Conservation (phyloP, 2,888 invertebrate species). For the Athripsodes cinereus region DNA sequence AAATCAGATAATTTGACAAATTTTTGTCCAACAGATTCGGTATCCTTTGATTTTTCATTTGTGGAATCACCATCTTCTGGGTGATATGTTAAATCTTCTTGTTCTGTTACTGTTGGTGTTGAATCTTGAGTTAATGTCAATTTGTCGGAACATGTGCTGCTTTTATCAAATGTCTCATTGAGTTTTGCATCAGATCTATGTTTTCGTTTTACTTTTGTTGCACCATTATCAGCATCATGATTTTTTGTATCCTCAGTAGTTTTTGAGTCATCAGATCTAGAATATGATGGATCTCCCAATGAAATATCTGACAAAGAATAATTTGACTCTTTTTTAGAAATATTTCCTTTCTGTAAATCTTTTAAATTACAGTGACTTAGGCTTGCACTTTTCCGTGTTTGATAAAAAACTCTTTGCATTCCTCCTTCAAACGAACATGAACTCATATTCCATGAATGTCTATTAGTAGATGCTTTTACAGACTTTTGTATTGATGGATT, state of each 20-base stretch:
- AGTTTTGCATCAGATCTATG: slow-evolving; percentile 11
- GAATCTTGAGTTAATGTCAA: slow-evolving; percentile 11
- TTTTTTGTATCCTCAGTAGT: slow-evolving; percentile 3
- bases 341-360: not conserved
- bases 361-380: slow-evolving; percentile 9
- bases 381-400: slow-evolving; percentile 12
- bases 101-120: slow-evolving; percentile 10
- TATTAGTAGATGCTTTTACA: not conserved
- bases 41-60: not conserved
- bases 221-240: slow-evolving; percentile 1
- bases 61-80: not conserved
- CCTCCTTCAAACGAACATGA: slow-evolving; percentile 5
- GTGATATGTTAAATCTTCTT: slow-evolving; percentile 15
- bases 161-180: slow-evolving; percentile 17
- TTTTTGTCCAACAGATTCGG: not conserved
- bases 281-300: slow-evolving; percentile 9
- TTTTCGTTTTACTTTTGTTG: not conserved
- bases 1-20: slow-evolving; percentile 77
- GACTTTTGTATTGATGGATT: not conserved
- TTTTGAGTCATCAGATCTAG: slow-evolving; percentile 11
- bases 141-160: slow-evolving; percentile 16
- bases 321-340: slow-evolving; percentile 11
- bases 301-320: slow-evolving; percentile 15
- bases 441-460: slow-evolving; percentile 14
- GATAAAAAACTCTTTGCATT: slow-evolving; percentile 7